phyloP scores from a whole-genome alignment of 2,797 vertebrate genomes.

The Manis pentadactyla region DNA sequence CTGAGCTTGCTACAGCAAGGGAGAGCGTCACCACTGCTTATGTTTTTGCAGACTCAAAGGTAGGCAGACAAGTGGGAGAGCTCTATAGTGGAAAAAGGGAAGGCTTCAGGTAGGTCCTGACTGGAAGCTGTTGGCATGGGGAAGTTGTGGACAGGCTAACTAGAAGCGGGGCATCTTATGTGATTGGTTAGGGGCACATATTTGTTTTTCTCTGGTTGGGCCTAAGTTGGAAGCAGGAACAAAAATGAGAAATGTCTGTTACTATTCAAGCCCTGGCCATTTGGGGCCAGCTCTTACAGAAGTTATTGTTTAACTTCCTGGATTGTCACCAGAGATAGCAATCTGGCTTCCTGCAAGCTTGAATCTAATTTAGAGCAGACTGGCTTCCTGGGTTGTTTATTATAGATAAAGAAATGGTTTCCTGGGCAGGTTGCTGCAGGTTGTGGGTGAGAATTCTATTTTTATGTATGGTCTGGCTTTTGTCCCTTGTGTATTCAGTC shows the following conservation, averaged over 20 bases:
- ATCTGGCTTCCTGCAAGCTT: background rate
- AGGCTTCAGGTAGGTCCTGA: background rate
- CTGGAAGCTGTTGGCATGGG: background rate
- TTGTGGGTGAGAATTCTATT: background rate
- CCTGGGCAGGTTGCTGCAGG: background rate
- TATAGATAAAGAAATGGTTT: background rate
- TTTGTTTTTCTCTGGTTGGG: background rate
- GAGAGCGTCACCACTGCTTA: background rate
- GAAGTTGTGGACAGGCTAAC: background rate
- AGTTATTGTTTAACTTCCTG: background rate
- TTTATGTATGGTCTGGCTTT: background rate
- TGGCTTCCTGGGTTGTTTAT: background rate
- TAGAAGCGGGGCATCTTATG: background rate
- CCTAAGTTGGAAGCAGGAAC: background rate
- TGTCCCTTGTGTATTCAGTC: background rate
- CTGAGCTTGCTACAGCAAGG: background rate
- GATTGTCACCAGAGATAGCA: constrained; percentile 22
- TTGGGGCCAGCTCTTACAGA: background rate
- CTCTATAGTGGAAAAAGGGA: background rate
- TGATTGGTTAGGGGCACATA: background rate
- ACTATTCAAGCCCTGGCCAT: background rate
- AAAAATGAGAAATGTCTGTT: background rate
- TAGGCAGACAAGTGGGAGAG: background rate
- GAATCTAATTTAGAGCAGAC: background rate
- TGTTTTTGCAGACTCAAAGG: background rate